Conservation (phyloP, 2,113 vertebrate genomes). For the Daphoenositta chrysoptera region DNA sequence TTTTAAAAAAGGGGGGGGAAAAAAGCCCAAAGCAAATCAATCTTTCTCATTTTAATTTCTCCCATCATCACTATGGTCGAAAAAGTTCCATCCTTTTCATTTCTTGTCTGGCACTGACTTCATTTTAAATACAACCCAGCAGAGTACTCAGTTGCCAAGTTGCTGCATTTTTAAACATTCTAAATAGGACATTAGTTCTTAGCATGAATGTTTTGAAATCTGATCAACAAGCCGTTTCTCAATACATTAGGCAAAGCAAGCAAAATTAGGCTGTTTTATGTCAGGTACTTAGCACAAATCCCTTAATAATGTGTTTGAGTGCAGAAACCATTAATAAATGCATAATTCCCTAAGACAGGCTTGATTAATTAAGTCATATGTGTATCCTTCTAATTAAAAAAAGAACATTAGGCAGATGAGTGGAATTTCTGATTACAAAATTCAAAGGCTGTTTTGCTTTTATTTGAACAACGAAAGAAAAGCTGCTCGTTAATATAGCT, state of each 20-base stretch:
- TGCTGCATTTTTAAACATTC: slow-evolving; percentile 61
- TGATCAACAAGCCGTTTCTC: slow-evolving; percentile 73
- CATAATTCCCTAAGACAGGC: slow-evolving; percentile 76
- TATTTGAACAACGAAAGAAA: slow-evolving; percentile 71
- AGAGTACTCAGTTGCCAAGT: slow-evolving; percentile 1
- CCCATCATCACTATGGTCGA: not conserved
- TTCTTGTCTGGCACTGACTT: not conserved
- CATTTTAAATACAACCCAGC: slow-evolving; percentile 19
- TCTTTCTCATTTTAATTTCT: not conserved
- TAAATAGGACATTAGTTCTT: slow-evolving; percentile 74
- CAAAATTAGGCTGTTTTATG: slow-evolving; percentile 77
- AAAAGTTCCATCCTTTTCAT: not conserved
- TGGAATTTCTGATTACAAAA: slow-evolving; percentile 70
- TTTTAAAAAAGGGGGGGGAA: no score
- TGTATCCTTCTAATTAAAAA: slow-evolving; percentile 80
- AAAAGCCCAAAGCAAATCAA: not conserved
- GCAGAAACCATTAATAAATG: slow-evolving; percentile 81
- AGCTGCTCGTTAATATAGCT: slow-evolving; percentile 59
- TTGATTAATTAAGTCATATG: slow-evolving; percentile 85
- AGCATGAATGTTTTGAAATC: slow-evolving; percentile 74
- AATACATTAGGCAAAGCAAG: slow-evolving; percentile 81
- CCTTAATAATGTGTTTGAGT: slow-evolving; percentile 78
- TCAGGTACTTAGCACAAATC: slow-evolving; percentile 80
- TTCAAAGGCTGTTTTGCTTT: slow-evolving; percentile 72
- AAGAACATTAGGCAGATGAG: slow-evolving; percentile 80